phyloP scores from a whole-genome alignment of 2,113 vertebrate genomes.

The Phylloscopus whistleri region DNA sequence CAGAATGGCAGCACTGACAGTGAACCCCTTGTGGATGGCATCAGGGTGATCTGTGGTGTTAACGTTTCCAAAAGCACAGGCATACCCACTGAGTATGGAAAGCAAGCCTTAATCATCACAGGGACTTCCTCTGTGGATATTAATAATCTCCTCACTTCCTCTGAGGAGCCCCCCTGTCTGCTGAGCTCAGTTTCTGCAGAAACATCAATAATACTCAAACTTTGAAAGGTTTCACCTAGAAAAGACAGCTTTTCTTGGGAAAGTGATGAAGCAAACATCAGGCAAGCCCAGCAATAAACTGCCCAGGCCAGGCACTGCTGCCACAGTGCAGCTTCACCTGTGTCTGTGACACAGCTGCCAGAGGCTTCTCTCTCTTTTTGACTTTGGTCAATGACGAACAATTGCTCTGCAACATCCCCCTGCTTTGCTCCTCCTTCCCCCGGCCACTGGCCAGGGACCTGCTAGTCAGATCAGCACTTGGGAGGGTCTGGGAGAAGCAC shows the following conservation, averaged over 20 bases:
- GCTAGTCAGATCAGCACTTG: not conserved
- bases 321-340: not conserved
- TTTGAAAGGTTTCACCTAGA: not conserved
- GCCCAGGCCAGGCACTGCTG: not conserved
- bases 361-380: not conserved
- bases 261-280: not conserved
- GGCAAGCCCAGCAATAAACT: not conserved
- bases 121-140: conserved; percentile 29
- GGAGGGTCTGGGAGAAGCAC: conserved; percentile 1
- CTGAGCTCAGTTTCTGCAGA: not conserved
- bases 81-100: not conserved
- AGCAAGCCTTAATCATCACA: conserved; percentile 3
- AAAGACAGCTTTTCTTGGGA: not conserved
- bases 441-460: not conserved
- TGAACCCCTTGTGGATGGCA: not conserved
- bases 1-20: not conserved
- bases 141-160: not conserved
- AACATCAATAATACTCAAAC: not conserved
- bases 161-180: not conserved
- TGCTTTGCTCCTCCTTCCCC: not conserved
- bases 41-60: not conserved
- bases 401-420: not conserved
- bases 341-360: rapidly evolving
- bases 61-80: not conserved
- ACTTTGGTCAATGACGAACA: rapidly evolving